These are phyloP conservation scores for Hucho hucho DNA, from an alignment of 2,113 vertebrate species.

Conservation along the genomic window DNA sequence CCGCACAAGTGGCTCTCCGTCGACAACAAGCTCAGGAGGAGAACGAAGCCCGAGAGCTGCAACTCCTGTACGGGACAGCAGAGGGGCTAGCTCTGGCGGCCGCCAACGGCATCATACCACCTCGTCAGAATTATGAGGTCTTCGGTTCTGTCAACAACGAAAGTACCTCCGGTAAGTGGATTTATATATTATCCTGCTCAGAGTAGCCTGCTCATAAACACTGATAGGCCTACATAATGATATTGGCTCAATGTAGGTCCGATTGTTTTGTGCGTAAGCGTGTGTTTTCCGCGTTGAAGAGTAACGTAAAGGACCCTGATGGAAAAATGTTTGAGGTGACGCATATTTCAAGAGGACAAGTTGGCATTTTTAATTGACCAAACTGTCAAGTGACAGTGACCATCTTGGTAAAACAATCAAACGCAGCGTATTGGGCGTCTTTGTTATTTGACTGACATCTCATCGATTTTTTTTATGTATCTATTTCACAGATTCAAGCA, in stretches of 20 bases:
- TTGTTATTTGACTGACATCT: too few relatives aligned
- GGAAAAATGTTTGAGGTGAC: too few relatives aligned
- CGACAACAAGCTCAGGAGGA: slow-evolving; percentile 97
- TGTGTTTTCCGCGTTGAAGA: slow-evolving; percentile 35
- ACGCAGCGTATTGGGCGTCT: too few relatives aligned
- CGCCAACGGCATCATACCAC: slow-evolving; percentile 95
- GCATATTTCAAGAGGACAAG: too few relatives aligned
- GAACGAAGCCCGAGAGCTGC: slow-evolving; percentile 94
- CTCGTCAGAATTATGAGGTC: slow-evolving; percentile 90
- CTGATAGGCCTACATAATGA: not conserved
- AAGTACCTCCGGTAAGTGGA: slow-evolving; percentile 73
- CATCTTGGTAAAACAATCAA: too few relatives aligned
- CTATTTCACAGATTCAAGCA: slow-evolving; percentile 79
- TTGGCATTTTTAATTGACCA: too few relatives aligned
- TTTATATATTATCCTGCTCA: not conserved
- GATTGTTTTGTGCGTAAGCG: not conserved
- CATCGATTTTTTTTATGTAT: not conserved
- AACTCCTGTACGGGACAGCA: slow-evolving; percentile 96
- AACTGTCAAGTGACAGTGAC: too few relatives aligned
- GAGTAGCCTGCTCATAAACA: not conserved
- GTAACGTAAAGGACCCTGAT: slow-evolving; percentile 15
- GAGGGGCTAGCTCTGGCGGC: slow-evolving; percentile 96
- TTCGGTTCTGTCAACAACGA: slow-evolving; percentile 83
- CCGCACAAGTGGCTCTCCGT: slow-evolving; percentile 93
- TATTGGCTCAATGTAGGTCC: not conserved